phyloP scores from a whole-genome alignment of 2,888 invertebrate genomes.

The Pocota personata region DNA sequence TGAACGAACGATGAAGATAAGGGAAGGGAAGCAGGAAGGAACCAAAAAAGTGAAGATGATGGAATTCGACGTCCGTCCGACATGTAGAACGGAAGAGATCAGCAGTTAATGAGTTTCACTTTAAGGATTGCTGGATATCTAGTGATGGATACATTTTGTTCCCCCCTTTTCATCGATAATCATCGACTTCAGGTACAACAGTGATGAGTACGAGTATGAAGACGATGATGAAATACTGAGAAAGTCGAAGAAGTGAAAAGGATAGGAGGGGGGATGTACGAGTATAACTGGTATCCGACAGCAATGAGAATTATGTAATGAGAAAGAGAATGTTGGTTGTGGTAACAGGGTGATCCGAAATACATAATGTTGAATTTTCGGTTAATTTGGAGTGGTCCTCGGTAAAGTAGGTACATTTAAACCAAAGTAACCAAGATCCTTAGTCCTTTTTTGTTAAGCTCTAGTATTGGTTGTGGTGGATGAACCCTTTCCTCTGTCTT shows the following conservation, averaged over 20 bases:
- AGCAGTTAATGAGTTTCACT: constrained; percentile 72
- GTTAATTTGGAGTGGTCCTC: no score
- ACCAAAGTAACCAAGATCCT: no score
- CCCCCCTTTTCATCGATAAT: constrained; percentile 47
- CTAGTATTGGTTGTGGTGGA: no score
- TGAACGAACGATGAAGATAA: constrained; percentile 21
- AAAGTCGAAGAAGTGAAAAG: neutral
- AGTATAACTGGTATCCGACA: neutral
- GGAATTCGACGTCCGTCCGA: constrained; percentile 59
- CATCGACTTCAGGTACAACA: constrained; percentile 15
- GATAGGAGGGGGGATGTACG: neutral
- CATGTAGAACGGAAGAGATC: constrained; percentile 73
- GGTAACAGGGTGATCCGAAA: constrained; percentile 41
- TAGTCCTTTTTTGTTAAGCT: no score
- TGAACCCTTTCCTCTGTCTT: no score
- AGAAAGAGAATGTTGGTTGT: neutral
- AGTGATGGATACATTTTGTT: constrained; percentile 46
- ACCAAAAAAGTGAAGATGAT: constrained; percentile 36
- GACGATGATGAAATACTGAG: neutral
- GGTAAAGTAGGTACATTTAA: no score
- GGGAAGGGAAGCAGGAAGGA: constrained; percentile 10
- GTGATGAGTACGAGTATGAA: neutral
- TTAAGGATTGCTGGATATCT: constrained; percentile 64
- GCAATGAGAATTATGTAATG: constrained; percentile 51
- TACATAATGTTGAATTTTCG: no score